A percentile compares a stretch with the other conserved stretches of the same genome.
Conservation (phyloP, 2,113 vertebrate genomes). For the Mandrillus leucophaeus region DNA sequence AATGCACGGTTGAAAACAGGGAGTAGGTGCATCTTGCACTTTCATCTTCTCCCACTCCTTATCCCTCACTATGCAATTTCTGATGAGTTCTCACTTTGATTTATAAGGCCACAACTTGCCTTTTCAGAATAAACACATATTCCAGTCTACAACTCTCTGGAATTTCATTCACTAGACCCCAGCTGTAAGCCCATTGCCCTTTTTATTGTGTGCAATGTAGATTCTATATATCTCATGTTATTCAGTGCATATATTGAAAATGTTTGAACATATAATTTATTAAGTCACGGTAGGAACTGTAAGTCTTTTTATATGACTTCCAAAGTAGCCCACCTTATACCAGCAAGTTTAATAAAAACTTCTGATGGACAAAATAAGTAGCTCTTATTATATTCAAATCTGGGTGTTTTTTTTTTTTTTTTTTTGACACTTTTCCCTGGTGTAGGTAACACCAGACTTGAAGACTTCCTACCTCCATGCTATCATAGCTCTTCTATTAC, state of each 20-base stretch:
- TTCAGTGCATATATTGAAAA: constrained; percentile 15
- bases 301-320: constrained; percentile 14
- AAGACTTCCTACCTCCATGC: constrained; percentile 2
- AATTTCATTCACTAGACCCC: not conserved
- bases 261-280: constrained; percentile 26
- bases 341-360: constrained; percentile 31
- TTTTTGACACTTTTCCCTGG: constrained; percentile 40
- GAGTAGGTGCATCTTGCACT: not conserved
- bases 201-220: not conserved
- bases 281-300: not conserved
- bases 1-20: not conserved
- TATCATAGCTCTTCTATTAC: not conserved
- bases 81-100: not conserved
- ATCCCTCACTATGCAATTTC: not conserved
- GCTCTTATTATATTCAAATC: constrained; percentile 2
- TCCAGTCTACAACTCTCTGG: not conserved
- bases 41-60: not conserved
- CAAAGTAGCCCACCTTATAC: not conserved
- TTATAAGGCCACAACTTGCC: not conserved
- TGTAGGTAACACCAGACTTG: not conserved
- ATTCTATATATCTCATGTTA: not conserved
- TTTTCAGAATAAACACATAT: not conserved
- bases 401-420: not conserved
- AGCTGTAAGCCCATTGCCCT: not conserved
- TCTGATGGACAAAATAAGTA: not conserved